Evolutionary conservation across 2,888 invertebrate genomes (phyloP).

Genomic region (Agrochola litura): DNA sequence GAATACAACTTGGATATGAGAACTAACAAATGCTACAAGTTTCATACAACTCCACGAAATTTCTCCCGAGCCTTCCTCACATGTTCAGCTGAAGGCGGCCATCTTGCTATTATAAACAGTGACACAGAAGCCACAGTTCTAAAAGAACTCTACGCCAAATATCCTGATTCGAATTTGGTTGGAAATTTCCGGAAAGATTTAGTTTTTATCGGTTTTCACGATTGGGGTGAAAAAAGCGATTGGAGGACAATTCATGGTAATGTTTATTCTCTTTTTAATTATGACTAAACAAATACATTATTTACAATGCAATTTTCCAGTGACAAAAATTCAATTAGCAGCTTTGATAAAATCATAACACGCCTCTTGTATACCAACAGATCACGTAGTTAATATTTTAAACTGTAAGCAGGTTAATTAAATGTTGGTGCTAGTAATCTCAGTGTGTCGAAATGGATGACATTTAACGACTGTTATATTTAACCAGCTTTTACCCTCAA

Average conservation of each 20-base stretch:
- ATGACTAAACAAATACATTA: too few relatives aligned
- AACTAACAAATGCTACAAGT: constrained; percentile 77
- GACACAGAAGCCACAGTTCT: constrained; percentile 68
- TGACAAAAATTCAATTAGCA: not conserved
- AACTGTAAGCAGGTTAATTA: too few relatives aligned
- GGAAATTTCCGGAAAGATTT: too few relatives aligned
- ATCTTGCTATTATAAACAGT: constrained; percentile 77
- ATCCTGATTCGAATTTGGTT: not conserved
- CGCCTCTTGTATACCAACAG: too few relatives aligned
- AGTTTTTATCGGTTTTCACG: constrained; percentile 31
- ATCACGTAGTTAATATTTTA: too few relatives aligned
- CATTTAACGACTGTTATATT: not conserved
- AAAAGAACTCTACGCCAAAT: constrained; percentile 54
- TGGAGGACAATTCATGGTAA: constrained; percentile 29
- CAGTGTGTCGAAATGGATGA: not conserved
- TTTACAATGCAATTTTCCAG: not conserved
- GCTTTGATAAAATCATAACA: not conserved
- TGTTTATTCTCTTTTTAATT: not conserved
- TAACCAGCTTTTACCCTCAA: too few relatives aligned
- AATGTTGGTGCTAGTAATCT: too few relatives aligned
- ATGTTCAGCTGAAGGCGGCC: constrained; percentile 76
- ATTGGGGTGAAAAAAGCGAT: constrained; percentile 17
- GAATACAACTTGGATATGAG: constrained; percentile 32
- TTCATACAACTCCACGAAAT: constrained; percentile 71
- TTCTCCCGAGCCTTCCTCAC: constrained; percentile 76